Conservation (phyloP, 2,113 vertebrate species). For the Spermophilus dauricus region DNA sequence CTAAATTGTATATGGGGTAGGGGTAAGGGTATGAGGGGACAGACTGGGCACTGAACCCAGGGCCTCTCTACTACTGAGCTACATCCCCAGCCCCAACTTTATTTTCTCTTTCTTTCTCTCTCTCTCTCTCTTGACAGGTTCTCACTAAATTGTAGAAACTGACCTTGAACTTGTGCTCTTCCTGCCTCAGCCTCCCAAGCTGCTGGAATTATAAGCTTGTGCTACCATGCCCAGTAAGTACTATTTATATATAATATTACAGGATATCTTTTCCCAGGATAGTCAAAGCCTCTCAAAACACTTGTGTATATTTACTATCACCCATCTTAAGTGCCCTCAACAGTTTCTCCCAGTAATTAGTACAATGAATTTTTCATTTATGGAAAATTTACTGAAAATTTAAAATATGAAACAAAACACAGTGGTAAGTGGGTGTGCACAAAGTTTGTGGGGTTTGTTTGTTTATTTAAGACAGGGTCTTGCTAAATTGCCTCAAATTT, state of each 20-base stretch:
- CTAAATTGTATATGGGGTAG: background rate
- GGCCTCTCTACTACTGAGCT: too few relatives aligned
- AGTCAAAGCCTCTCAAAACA: background rate
- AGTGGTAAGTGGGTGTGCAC: background rate
- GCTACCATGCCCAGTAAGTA: background rate
- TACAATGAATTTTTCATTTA: background rate
- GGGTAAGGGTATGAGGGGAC: too few relatives aligned
- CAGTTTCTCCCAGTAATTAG: background rate
- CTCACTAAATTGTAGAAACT: too few relatives aligned
- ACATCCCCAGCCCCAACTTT: too few relatives aligned
- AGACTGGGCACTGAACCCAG: too few relatives aligned
- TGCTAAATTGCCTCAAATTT: too few relatives aligned
- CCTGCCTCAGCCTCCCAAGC: too few relatives aligned
- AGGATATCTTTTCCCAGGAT: background rate
- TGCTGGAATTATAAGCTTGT: too few relatives aligned
- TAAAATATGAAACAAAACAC: background rate
- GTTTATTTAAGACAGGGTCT: too few relatives aligned
- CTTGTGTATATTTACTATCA: background rate
- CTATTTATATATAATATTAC: background rate
- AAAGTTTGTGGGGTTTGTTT: background rate
- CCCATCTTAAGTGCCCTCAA: slow-evolving; percentile 25
- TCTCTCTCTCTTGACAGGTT: too few relatives aligned
- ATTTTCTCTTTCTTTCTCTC: too few relatives aligned
- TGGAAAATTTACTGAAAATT: background rate
- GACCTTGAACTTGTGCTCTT: too few relatives aligned